Percentiles rank a stretch among this genome's conserved stretches.
Conservation (phyloP, 2,888 invertebrate species). For the Chelonus formosanus region DNA sequence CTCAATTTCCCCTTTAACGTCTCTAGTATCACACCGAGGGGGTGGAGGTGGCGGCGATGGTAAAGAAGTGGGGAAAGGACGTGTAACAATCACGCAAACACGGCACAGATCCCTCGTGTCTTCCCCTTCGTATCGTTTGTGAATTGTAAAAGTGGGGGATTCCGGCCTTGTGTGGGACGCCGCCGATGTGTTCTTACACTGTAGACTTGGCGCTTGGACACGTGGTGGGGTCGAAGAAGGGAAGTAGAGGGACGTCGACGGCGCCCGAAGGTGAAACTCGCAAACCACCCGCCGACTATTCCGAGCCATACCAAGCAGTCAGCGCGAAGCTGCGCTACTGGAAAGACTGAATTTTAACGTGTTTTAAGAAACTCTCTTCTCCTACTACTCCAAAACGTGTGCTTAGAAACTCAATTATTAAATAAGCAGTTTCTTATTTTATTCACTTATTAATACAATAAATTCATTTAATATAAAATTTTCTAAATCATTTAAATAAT, state of each 20-base stretch:
- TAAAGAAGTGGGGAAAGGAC: slow-evolving; percentile 30
- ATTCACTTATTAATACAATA: not conserved
- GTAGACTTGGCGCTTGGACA: slow-evolving; percentile 1
- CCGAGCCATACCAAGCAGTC: slow-evolving; percentile 55
- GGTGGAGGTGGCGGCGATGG: slow-evolving; percentile 28
- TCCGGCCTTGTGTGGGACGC: slow-evolving; percentile 9
- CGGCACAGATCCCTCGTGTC: not conserved
- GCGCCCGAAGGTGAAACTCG: slow-evolving; percentile 54
- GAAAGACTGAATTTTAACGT: slow-evolving; percentile 48
- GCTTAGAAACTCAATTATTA: too few relatives aligned
- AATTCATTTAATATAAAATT: not conserved
- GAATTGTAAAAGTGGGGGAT: not conserved
- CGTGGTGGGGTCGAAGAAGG: slow-evolving; percentile 31
- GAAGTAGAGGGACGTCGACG: slow-evolving; percentile 36
- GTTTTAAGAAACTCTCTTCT: slow-evolving; percentile 17
- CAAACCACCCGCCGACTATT: slow-evolving; percentile 50
- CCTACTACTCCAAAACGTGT: too few relatives aligned
- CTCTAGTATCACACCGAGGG: not conserved
- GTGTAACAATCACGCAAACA: slow-evolving; percentile 4
- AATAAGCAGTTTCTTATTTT: too few relatives aligned
- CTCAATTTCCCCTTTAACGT: slow-evolving; percentile 16
- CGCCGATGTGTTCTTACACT: slow-evolving; percentile 1
- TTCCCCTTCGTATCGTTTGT: not conserved
- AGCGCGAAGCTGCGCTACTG: slow-evolving; percentile 65
- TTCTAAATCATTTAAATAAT: not conserved